Evolutionary conservation across 2,888 invertebrate genomes (phyloP).

Genomic region (Labia minor): DNA sequence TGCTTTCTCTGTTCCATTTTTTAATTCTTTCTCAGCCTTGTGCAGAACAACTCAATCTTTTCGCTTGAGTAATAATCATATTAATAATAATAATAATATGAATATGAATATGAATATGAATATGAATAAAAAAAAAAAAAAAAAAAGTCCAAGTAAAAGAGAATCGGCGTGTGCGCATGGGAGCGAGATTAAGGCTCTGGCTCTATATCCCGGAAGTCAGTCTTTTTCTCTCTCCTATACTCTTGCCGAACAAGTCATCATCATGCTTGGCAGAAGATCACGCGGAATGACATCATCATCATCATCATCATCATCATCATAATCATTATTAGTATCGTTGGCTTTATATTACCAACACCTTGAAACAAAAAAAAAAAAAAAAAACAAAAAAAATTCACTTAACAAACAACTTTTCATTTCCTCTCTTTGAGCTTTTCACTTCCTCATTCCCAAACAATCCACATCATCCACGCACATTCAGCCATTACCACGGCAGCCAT

Average conservation of each 20-base stretch:
- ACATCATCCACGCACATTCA: background rate
- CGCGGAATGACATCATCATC: slow-evolving; percentile 14
- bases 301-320: background rate
- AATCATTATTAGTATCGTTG: background rate
- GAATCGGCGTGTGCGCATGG: slow-evolving; percentile 30
- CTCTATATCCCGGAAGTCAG: slow-evolving; percentile 30
- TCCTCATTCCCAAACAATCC: background rate
- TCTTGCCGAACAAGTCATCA: slow-evolving; percentile 23
- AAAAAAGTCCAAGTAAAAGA: background rate
- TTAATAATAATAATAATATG: too few relatives aligned
- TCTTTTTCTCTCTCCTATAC: slow-evolving; percentile 34
- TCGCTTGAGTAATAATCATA: too few relatives aligned
- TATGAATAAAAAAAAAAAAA: too few relatives aligned
- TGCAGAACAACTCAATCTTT: too few relatives aligned
- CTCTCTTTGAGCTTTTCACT: background rate
- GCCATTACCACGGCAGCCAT: background rate
- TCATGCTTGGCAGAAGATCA: background rate
- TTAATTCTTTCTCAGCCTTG: too few relatives aligned
- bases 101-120: too few relatives aligned
- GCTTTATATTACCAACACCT: background rate
- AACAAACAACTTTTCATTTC: too few relatives aligned
- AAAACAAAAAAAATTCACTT: background rate
- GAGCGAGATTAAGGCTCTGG: slow-evolving; percentile 32
- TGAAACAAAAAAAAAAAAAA: too few relatives aligned
- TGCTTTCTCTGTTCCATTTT: too few relatives aligned